Conservation (phyloP, 2,888 invertebrate species). For the Stenodera caucasica region DNA sequence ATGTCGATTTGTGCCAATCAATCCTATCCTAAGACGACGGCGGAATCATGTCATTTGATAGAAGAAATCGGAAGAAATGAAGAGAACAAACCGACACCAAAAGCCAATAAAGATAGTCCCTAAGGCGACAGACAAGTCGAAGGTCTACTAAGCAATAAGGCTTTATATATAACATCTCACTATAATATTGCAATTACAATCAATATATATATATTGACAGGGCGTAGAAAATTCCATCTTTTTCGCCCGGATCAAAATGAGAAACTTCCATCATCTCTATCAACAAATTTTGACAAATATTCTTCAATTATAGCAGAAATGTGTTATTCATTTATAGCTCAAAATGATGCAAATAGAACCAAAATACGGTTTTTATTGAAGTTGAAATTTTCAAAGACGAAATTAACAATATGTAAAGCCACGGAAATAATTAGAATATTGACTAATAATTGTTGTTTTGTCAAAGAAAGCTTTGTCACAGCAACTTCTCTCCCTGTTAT, state of each 20-base stretch:
- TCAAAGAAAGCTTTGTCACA: no score
- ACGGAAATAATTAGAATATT: slow-evolving; percentile 2
- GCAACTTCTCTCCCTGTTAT: no score
- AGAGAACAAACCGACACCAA: slow-evolving; percentile 31
- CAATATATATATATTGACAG: slow-evolving; percentile 20
- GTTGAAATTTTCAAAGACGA: no score
- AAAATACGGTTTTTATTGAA: no score
- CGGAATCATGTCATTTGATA: slow-evolving; percentile 29
- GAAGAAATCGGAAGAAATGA: slow-evolving; percentile 32
- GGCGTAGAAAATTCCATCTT: slow-evolving; percentile 18
- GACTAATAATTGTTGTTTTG: background rate
- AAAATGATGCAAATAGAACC: no score
- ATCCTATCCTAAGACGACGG: slow-evolving; percentile 20
- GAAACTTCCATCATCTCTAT: no score
- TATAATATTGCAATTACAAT: slow-evolving; percentile 27
- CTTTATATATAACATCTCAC: slow-evolving; percentile 19
- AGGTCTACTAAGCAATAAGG: slow-evolving; percentile 22
- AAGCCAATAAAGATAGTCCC: slow-evolving; percentile 36
- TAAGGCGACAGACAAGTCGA: slow-evolving; percentile 27
- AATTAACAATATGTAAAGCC: no score
- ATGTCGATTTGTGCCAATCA: slow-evolving; percentile 25
- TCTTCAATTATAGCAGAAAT: no score
- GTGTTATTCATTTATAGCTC: no score
- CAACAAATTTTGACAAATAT: no score
- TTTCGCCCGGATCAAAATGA: no score